Evolutionary conservation across 2,888 invertebrate genomes (phyloP).

Genomic region (Eubasilissa splendida): DNA sequence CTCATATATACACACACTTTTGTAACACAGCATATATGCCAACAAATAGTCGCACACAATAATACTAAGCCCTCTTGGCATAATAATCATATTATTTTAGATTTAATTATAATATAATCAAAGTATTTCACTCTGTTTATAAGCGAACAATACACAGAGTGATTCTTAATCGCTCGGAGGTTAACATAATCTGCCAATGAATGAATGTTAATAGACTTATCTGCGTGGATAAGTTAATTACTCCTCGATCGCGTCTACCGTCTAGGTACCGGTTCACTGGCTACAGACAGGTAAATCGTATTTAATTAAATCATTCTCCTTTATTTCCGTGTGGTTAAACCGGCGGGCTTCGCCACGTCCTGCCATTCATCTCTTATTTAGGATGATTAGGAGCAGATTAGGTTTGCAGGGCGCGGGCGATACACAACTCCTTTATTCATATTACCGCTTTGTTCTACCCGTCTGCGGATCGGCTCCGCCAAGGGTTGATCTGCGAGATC

Average conservation of each 20-base stretch:
- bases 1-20: too few relatives aligned
- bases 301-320: constrained; percentile 28
- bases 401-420: not conserved
- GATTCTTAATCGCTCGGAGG: too few relatives aligned
- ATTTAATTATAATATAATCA: too few relatives aligned
- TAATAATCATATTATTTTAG: too few relatives aligned
- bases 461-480: constrained; percentile 22
- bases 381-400: constrained; percentile 50
- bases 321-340: constrained; percentile 17
- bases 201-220: not conserved
- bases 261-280: not conserved
- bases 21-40: too few relatives aligned
- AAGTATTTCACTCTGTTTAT: too few relatives aligned
- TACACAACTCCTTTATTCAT: not conserved
- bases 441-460: constrained; percentile 40
- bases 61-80: too few relatives aligned
- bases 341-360: constrained; percentile 4
- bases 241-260: not conserved
- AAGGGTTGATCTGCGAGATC: constrained; percentile 19
- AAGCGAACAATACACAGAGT: too few relatives aligned
- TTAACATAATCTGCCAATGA: not conserved
- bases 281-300: constrained; percentile 19
- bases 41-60: too few relatives aligned
- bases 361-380: constrained; percentile 38
- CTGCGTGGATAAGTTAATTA: not conserved